These are phyloP conservation scores for Chromobotia macracanthus DNA, from an alignment of 2,797 vertebrate species.

Conservation along the genomic window DNA sequence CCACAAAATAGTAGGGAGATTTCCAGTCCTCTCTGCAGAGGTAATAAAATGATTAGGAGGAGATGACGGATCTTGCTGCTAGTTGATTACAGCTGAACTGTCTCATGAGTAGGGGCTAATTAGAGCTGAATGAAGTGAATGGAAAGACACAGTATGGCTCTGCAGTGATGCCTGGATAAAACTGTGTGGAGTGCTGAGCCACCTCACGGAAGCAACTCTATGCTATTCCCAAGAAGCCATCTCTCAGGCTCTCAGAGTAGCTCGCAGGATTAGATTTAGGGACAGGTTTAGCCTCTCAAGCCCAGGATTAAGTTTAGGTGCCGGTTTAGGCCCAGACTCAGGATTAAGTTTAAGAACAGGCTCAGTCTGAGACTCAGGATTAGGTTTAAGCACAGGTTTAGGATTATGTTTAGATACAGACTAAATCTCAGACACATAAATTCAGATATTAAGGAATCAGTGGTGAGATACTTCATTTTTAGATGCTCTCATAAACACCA, in stretches of 20 bases:
- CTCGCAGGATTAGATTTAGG: slow-evolving; percentile 4
- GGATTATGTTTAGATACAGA: not conserved
- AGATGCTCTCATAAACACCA: not conserved
- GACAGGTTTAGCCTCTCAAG: slow-evolving; percentile 1
- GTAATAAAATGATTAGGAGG: slow-evolving; percentile 65
- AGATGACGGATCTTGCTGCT: slow-evolving; percentile 63
- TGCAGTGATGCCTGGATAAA: slow-evolving; percentile 37
- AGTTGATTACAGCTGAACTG: slow-evolving; percentile 65
- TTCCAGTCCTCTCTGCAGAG: slow-evolving; percentile 45
- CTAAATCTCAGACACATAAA: slow-evolving; percentile 8
- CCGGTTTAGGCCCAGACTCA: slow-evolving; percentile 23
- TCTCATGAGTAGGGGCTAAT: slow-evolving; percentile 66
- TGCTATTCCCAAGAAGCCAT: slow-evolving; percentile 31
- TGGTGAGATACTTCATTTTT: not conserved
- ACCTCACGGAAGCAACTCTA: slow-evolving; percentile 41
- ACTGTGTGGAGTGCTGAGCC: slow-evolving; percentile 37
- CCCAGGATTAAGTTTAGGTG: slow-evolving; percentile 9
- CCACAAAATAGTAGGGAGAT: slow-evolving; percentile 36
- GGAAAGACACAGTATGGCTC: slow-evolving; percentile 46
- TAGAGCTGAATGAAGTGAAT: slow-evolving; percentile 61
- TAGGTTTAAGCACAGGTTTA: slow-evolving; percentile 7
- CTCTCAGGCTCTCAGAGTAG: not conserved
- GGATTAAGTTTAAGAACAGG: slow-evolving; percentile 25
- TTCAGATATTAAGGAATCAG: slow-evolving; percentile 12
- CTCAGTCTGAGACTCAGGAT: slow-evolving; percentile 24